Evolutionary conservation across 1,140 invertebrate genomes (phyloP).

Genomic region (Platorchestia sp.): DNA sequence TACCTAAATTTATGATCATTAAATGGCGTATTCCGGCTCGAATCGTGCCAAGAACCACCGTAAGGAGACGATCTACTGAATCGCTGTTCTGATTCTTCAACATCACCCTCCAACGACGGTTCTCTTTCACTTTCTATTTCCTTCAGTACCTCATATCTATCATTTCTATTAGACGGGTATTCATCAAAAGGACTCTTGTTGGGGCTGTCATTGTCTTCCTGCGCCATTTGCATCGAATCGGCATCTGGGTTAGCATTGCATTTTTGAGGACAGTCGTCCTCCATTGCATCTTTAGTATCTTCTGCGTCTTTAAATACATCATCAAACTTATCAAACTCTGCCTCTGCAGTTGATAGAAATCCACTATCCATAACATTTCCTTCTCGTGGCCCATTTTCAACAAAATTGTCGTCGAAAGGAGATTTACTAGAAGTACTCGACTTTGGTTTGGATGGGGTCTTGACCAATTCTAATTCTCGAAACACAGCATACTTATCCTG

Average conservation of each 20-base stretch:
- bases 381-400: conserved; percentile 57
- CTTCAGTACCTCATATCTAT: conserved; percentile 65
- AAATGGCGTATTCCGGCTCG: conserved; percentile 64
- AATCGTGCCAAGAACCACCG: conserved; percentile 66
- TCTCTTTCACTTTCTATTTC: conserved; percentile 66
- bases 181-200: conserved; percentile 67
- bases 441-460: conserved; percentile 36
- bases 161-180: conserved; percentile 63
- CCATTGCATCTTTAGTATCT: conserved; percentile 57
- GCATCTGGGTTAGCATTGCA: conserved; percentile 54
- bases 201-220: conserved; percentile 57
- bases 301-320: conserved; percentile 63
- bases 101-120: conserved; percentile 65
- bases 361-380: conserved; percentile 60
- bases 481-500: conserved; percentile 58
- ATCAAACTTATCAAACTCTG: conserved; percentile 61
- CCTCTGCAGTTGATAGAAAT: conserved; percentile 59
- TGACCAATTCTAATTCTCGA: conserved; percentile 55
- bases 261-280: conserved; percentile 54
- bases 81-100: conserved; percentile 60
- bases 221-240: conserved; percentile 60
- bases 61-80: conserved; percentile 61
- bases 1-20: conserved; percentile 60
- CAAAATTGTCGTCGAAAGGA: conserved; percentile 66
- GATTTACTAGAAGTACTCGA: conserved; percentile 59